phyloP scores from a whole-genome alignment of 2,888 invertebrate genomes.

The Endotricha flammealis region DNA sequence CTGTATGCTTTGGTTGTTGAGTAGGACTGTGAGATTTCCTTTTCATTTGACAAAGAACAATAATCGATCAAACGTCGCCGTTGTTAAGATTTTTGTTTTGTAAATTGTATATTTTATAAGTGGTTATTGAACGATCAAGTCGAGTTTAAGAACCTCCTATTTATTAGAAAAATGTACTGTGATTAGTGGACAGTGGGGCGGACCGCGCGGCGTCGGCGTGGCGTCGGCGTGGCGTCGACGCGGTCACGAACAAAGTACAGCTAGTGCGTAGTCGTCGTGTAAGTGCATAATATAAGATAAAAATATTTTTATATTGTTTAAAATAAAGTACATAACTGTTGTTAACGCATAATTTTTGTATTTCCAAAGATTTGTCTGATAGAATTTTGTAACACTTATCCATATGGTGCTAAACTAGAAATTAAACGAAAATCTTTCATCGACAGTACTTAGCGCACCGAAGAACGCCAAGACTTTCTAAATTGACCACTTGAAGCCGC shows the following conservation, averaged over 20 bases:
- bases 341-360: constrained; percentile 59
- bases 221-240: too few relatives aligned
- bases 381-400: constrained; percentile 49
- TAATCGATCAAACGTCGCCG: constrained; percentile 49
- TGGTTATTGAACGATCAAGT: constrained; percentile 55
- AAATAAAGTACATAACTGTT: constrained; percentile 72
- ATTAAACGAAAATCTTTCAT: constrained; percentile 24
- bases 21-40: constrained; percentile 46
- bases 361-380: constrained; percentile 49
- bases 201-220: constrained; percentile 27
- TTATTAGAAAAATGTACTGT: constrained; percentile 67
- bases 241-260: constrained; percentile 18
- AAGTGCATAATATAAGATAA: constrained; percentile 59
- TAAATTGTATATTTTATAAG: constrained; percentile 68
- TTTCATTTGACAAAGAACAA: constrained; percentile 48
- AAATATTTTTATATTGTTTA: constrained; percentile 74
- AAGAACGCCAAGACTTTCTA: constrained; percentile 22
- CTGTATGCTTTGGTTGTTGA: constrained; percentile 60
- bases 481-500: too few relatives aligned
- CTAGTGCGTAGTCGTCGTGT: constrained; percentile 40
- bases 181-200: constrained; percentile 40
- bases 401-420: constrained; percentile 66
- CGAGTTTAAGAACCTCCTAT: constrained; percentile 58
- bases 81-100: constrained; percentile 58
- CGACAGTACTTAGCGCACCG: constrained; percentile 22